Percentiles rank a stretch among this genome's conserved stretches.
Evolutionary conservation across 2,797 vertebrate species (phyloP).

Genomic region (Pseudochirops cupreus): DNA sequence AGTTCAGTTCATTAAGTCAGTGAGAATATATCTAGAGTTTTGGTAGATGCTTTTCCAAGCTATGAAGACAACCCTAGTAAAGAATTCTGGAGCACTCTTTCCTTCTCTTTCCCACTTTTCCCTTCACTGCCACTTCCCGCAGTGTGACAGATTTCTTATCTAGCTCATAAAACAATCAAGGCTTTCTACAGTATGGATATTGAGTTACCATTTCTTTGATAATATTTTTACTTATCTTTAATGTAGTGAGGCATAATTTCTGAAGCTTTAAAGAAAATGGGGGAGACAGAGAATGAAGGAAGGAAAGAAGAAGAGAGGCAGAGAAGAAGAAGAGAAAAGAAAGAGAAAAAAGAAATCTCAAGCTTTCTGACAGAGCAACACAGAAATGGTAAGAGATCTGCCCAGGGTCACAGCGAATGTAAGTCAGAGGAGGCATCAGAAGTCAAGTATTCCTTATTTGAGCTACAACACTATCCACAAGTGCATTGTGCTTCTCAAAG

Average conservation of each 20-base stretch:
- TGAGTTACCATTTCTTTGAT: neutral
- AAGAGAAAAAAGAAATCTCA: neutral
- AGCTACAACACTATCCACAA: neutral
- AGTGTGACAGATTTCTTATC: neutral
- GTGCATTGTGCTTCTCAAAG: neutral
- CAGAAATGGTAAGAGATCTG: neutral
- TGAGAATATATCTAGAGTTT: neutral
- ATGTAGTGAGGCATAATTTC: neutral
- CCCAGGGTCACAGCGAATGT: neutral
- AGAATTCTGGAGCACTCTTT: neutral
- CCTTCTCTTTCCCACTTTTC: neutral
- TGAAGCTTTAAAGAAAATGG: neutral
- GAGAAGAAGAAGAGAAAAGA: no score
- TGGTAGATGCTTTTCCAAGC: neutral
- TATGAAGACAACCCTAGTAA: neutral
- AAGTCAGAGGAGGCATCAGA: neutral
- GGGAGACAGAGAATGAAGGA: neutral
- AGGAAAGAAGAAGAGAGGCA: neutral
- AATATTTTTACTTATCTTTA: neutral
- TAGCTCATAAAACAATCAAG: neutral
- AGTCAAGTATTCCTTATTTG: neutral
- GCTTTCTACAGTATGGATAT: neutral
- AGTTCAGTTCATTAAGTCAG: neutral
- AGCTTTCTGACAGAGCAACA: neutral
- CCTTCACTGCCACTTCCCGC: no score